Evolutionary conservation across 2,888 invertebrate genomes (phyloP).

Genomic region (Aplocera efformata): DNA sequence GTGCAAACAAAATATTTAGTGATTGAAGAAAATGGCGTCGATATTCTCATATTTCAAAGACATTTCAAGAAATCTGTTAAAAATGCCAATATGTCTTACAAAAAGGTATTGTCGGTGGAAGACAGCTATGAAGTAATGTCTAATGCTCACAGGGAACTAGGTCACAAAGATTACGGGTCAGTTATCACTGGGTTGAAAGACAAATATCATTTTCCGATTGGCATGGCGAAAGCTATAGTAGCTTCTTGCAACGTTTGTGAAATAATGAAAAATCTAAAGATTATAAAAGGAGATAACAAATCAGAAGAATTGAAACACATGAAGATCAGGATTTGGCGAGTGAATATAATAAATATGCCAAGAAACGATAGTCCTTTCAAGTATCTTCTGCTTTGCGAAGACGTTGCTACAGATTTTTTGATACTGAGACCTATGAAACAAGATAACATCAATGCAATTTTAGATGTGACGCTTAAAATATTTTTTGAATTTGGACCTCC

Average conservation of each 20-base stretch:
- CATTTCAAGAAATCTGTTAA: not conserved
- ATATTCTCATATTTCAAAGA: slow-evolving; percentile 1
- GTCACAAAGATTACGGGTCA: not conserved
- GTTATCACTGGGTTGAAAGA: not conserved
- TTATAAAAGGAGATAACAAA: not conserved
- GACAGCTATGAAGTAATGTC: slow-evolving; percentile 3
- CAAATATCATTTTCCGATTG: not conserved
- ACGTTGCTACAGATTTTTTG: slow-evolving; percentile 1
- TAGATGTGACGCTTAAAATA: not conserved
- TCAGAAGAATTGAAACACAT: not conserved
- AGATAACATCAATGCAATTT: not conserved
- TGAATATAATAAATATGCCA: not conserved
- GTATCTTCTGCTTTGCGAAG: slow-evolving; percentile 4
- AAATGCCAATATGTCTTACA: not conserved
- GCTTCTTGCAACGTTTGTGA: slow-evolving; percentile 5
- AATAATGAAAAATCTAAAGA: not conserved
- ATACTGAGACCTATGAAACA: slow-evolving; percentile 2
- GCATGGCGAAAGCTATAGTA: not conserved
- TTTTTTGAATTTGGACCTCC: slow-evolving; percentile 7
- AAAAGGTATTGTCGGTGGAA: slow-evolving; percentile 2
- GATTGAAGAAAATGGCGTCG: not conserved
- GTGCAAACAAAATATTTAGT: not conserved
- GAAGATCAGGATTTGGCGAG: not conserved
- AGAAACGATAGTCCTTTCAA: slow-evolving; percentile 2
- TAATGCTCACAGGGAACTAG: slow-evolving; percentile 1